Conservation (phyloP, 2,888 invertebrate species). For the Ennomos fuscantarius region DNA sequence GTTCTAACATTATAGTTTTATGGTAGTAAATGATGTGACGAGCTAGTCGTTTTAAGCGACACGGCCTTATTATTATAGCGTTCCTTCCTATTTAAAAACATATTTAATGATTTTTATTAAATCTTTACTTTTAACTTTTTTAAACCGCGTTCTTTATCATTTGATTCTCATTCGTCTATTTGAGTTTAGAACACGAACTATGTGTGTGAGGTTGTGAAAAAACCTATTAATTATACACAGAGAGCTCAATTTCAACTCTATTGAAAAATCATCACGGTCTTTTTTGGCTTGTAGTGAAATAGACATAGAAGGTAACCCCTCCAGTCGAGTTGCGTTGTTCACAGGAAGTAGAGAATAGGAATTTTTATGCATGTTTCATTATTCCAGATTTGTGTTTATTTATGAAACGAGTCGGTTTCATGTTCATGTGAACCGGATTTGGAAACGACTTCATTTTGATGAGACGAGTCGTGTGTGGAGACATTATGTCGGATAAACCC, state of each 20-base stretch:
- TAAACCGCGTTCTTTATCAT: conserved; percentile 4
- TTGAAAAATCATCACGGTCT: conserved; percentile 31
- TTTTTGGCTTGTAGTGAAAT: conserved; percentile 32
- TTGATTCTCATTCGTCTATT: conserved; percentile 25
- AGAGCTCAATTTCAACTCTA: conserved; percentile 42
- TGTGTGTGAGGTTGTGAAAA: conserved; percentile 18
- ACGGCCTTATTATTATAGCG: too few species aligned
- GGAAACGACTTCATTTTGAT: conserved; percentile 38
- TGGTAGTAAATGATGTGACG: too few species aligned
- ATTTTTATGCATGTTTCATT: conserved; percentile 76
- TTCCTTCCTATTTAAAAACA: too few species aligned
- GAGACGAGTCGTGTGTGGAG: conserved; percentile 23
- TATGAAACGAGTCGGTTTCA: conserved; percentile 53
- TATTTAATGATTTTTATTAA: too few species aligned
- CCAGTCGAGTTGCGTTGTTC: conserved; percentile 49
- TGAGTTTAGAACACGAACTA: conserved; percentile 33
- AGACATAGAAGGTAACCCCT: conserved; percentile 52
- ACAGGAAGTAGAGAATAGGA: conserved; percentile 73
- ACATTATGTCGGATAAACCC: conserved; percentile 25
- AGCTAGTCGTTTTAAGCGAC: too few species aligned
- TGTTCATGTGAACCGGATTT: conserved; percentile 49
- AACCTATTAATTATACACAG: conserved; percentile 18
- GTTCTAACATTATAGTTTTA: too few species aligned
- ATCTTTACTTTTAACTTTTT: not conserved
- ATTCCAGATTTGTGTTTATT: conserved; percentile 70